Conservation (phyloP, 2,113 vertebrate species). For the Rhea americana region DNA sequence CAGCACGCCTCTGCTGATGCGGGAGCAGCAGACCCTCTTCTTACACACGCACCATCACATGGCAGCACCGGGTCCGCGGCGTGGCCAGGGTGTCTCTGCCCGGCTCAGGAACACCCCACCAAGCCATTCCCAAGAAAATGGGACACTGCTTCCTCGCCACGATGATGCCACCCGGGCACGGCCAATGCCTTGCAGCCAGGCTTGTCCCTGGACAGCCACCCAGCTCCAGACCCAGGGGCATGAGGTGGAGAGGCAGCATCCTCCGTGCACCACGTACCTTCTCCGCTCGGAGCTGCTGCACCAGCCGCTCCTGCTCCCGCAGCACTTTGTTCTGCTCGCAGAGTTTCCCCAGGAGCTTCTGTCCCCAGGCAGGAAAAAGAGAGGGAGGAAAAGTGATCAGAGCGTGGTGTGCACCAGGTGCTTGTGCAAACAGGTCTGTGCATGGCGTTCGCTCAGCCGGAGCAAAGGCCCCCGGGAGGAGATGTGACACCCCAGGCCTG, state of each 20-base stretch:
- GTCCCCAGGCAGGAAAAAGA: neutral
- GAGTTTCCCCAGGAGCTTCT: constrained; percentile 94
- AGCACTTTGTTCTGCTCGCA: constrained; percentile 91
- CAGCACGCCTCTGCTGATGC: neutral
- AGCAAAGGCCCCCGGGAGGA: neutral
- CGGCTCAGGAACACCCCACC: accelerated
- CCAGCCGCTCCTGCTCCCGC: constrained; percentile 90
- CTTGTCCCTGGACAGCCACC: accelerated
- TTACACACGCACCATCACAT: accelerated
- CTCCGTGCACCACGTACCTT: constrained; percentile 78
- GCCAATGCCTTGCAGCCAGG: accelerated
- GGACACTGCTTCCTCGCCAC: accelerated
- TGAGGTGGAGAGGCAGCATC: neutral
- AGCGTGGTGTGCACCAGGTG: neutral
- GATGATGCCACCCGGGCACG: neutral
- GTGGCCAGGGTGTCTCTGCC: too few relatives aligned
- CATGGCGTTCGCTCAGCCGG: neutral
- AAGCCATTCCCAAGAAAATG: neutral
- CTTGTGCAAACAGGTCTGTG: accelerated
- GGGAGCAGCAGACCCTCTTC: neutral
- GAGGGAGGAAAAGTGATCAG: neutral
- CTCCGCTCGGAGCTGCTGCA: constrained; percentile 90
- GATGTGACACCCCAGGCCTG: neutral
- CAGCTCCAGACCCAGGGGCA: neutral
- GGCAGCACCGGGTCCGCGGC: accelerated